Conservation (phyloP, 2,113 vertebrate species). For the Nesoenas mayeri region DNA sequence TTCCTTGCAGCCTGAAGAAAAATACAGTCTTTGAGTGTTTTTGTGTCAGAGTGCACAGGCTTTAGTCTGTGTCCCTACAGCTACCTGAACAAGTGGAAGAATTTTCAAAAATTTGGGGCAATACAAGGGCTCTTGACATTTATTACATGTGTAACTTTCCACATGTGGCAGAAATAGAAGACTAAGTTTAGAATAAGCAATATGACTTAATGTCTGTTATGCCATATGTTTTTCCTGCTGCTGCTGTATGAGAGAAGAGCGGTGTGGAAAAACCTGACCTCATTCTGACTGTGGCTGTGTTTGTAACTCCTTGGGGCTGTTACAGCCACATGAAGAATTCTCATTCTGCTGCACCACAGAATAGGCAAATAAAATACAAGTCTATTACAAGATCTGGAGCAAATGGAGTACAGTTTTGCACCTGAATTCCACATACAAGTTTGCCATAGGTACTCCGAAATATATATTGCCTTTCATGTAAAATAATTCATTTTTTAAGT, state of each 20-base stretch:
- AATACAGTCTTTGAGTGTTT: neutral
- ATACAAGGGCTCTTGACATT: neutral
- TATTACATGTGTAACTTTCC: constrained; percentile 30
- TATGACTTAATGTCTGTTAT: constrained; percentile 60
- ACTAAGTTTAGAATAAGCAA: constrained; percentile 46
- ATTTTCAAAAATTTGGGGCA: neutral
- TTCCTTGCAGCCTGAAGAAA: neutral
- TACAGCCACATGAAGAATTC: neutral
- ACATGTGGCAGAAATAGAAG: constrained; percentile 45
- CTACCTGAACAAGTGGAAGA: neutral
- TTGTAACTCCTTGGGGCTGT: constrained; percentile 30
- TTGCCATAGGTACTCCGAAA: neutral
- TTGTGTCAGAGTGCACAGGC: neutral
- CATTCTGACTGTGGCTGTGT: neutral
- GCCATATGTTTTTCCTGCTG: constrained; percentile 61
- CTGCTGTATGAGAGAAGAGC: constrained; percentile 5
- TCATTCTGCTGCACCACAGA: neutral
- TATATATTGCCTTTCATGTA: neutral
- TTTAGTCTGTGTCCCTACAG: neutral
- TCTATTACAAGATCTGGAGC: neutral
- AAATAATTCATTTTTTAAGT: neutral
- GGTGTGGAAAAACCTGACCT: constrained; percentile 40
- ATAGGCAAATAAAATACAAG: neutral
- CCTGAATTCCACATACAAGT: neutral
- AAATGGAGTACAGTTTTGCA: neutral